Conservation (phyloP, 2,888 invertebrate genomes). For the Volucella inanis region DNA sequence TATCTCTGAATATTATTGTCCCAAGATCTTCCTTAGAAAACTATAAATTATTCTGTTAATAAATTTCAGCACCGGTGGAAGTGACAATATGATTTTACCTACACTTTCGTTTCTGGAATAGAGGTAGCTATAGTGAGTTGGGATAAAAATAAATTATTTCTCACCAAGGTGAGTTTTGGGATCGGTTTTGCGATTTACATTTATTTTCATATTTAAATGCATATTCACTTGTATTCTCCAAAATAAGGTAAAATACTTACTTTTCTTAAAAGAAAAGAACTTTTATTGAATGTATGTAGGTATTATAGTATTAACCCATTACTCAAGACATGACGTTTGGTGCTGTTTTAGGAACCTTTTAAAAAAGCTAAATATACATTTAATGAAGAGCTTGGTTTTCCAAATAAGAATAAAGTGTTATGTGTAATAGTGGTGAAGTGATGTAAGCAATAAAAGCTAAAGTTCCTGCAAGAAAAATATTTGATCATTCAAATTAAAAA, state of each 20-base stretch:
- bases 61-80: constrained; percentile 53
- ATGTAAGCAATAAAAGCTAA: no score
- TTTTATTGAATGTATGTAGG: no score
- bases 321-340: no score
- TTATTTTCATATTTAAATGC: constrained; percentile 49
- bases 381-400: no score
- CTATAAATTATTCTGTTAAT: constrained; percentile 63
- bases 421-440: no score
- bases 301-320: no score
- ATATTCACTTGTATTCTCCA: constrained; percentile 36
- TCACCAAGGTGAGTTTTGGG: background rate
- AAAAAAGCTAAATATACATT: no score
- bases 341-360: no score
- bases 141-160: constrained; percentile 49
- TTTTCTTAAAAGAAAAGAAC: no score
- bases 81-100: constrained; percentile 59
- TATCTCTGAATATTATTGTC: constrained; percentile 29
- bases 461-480: no score
- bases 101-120: background rate
- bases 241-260: constrained; percentile 6
- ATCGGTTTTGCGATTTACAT: constrained; percentile 3
- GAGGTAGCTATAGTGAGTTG: constrained; percentile 27
- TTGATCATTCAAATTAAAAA: no score
- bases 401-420: no score
- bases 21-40: constrained; percentile 15